A percentile compares a stretch with the other conserved stretches of the same genome.
phyloP scores from a whole-genome alignment of 2,113 vertebrate species.

The Anolis sagrei region DNA sequence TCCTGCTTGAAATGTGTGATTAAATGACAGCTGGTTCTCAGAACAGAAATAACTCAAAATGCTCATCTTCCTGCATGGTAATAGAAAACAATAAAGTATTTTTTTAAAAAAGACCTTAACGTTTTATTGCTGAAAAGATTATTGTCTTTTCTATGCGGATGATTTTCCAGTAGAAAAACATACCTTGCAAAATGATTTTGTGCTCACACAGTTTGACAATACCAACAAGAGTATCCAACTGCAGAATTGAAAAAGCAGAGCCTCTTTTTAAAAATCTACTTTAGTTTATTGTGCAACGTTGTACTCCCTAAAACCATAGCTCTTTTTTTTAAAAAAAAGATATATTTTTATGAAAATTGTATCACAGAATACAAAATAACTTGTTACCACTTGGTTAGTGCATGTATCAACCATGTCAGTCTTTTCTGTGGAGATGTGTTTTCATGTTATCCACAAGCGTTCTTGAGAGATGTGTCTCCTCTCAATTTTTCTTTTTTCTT shows the following conservation, averaged over 20 bases:
- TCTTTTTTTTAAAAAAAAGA: neutral
- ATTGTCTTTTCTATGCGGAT: slow-evolving; percentile 53
- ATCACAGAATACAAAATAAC: slow-evolving; percentile 10
- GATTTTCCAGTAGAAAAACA: slow-evolving; percentile 29
- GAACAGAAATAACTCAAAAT: slow-evolving; percentile 39
- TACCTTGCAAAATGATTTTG: neutral
- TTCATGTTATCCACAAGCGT: neutral
- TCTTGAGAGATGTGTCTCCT: no score
- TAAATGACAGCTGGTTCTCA: slow-evolving; percentile 50
- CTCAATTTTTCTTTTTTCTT: neutral
- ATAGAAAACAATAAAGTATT: slow-evolving; percentile 33
- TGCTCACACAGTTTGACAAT: slow-evolving; percentile 20
- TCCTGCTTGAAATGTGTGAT: slow-evolving; percentile 33
- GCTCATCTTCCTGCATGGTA: slow-evolving; percentile 23
- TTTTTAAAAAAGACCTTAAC: neutral
- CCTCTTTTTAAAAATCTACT: slow-evolving; percentile 17
- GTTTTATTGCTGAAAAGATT: slow-evolving; percentile 24
- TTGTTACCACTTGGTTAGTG: slow-evolving; percentile 9
- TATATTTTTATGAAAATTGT: neutral
- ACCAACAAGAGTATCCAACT: slow-evolving; percentile 8
- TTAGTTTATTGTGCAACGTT: slow-evolving; percentile 21
- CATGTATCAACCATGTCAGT: neutral
- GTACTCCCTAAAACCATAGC: neutral
- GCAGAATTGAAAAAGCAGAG: slow-evolving; percentile 33
- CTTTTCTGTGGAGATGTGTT: neutral